Conservation (phyloP, 2,113 vertebrate species). For the Pitta sordida region DNA sequence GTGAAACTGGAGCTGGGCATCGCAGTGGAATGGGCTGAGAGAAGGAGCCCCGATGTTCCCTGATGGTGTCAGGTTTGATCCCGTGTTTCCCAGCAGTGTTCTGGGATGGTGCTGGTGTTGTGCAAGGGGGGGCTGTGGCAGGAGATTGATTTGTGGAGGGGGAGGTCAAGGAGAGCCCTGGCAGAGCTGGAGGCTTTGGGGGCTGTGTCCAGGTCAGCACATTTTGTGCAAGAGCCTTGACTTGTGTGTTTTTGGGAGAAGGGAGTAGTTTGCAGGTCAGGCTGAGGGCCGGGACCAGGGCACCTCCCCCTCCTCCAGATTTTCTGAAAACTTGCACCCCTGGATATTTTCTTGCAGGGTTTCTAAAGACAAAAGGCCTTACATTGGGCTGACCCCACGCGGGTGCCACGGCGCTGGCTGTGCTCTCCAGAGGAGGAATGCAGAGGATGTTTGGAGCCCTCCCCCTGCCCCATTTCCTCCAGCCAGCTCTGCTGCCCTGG, state of each 20-base stretch:
- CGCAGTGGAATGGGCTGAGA: accelerated
- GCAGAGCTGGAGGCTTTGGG: background rate
- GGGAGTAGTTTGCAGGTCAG: accelerated
- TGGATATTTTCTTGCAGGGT: background rate
- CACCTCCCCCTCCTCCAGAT: background rate
- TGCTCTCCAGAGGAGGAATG: background rate
- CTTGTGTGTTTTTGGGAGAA: background rate
- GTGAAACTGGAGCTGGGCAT: background rate
- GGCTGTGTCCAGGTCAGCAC: background rate
- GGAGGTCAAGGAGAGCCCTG: background rate
- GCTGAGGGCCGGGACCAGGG: accelerated
- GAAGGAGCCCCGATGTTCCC: background rate
- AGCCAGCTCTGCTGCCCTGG: background rate
- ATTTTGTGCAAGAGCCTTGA: background rate
- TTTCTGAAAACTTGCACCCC: background rate
- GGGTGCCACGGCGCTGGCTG: background rate
- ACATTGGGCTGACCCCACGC: background rate
- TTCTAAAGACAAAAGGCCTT: background rate
- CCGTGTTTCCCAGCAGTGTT: accelerated
- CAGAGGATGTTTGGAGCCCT: slow-evolving; percentile 51
- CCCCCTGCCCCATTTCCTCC: slow-evolving; percentile 55
- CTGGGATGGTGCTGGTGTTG: background rate
- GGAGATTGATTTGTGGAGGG: background rate
- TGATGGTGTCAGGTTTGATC: accelerated
- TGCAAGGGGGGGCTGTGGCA: background rate